Evolutionary conservation across 1,140 invertebrate species (phyloP).

Genomic region (Philopotamus ludificatus): DNA sequence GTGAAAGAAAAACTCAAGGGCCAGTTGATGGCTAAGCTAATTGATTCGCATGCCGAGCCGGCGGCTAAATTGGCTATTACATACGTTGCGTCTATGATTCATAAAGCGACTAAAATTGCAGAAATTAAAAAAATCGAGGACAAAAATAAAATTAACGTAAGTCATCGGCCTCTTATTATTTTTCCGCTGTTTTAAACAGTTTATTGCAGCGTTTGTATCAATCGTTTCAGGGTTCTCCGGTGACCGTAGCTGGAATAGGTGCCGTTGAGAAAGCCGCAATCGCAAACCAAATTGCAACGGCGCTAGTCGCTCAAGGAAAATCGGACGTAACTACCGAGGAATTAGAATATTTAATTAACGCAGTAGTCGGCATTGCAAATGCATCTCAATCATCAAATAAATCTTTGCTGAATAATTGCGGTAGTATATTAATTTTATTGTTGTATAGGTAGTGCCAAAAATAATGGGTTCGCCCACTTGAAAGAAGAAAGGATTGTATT

Average conservation of each 20-base stretch:
- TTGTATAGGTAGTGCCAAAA: no score
- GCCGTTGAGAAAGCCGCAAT: conserved; percentile 70
- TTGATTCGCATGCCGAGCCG: conserved; percentile 62
- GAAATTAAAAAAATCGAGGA: conserved; percentile 52
- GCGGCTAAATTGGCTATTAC: conserved; percentile 60
- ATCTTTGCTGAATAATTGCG: no score
- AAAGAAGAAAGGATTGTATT: no score
- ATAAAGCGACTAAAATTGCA: conserved; percentile 54
- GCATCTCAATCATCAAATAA: conserved; percentile 50
- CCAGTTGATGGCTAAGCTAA: conserved; percentile 72
- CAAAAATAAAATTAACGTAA: conserved; percentile 43
- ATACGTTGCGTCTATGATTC: conserved; percentile 67
- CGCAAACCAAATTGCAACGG: conserved; percentile 73
- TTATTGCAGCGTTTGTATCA: background rate
- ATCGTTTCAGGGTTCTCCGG: conserved; percentile 48
- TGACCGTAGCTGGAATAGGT: conserved; percentile 66
- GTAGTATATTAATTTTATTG: no score
- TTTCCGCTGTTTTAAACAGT: background rate
- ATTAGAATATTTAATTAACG: conserved; percentile 72
- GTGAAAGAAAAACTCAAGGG: conserved; percentile 83
- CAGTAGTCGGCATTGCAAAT: conserved; percentile 68
- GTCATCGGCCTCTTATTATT: no score
- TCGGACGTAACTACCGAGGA: conserved; percentile 74
- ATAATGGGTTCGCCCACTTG: no score
- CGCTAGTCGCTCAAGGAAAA: conserved; percentile 72